Evolutionary conservation across 2,888 invertebrate species (phyloP).

Genomic region (Daptonema setosum): DNA sequence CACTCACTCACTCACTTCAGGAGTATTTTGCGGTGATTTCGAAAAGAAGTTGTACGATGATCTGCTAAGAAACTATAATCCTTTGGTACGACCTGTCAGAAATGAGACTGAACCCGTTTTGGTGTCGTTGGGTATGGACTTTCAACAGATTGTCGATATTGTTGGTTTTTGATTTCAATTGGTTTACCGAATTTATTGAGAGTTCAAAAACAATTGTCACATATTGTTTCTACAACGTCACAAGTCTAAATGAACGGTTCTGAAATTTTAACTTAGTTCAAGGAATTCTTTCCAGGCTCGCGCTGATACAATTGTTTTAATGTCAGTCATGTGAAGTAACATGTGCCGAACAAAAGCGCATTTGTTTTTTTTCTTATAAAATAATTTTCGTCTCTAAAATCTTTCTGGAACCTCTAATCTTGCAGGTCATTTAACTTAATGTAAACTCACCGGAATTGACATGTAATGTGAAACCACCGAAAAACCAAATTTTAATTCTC

Average conservation of each 20-base stretch:
- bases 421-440: too few relatives aligned
- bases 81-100: constrained; percentile 30
- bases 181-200: not conserved
- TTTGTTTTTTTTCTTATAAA: too few relatives aligned
- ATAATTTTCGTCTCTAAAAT: too few relatives aligned
- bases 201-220: not conserved
- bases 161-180: constrained; percentile 9
- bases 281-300: not conserved
- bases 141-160: constrained; percentile 35
- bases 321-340: too few relatives aligned
- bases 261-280: not conserved
- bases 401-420: too few relatives aligned
- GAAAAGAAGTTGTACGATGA: not conserved
- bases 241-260: too few relatives aligned
- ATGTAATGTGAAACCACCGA: too few relatives aligned
- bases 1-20: too few relatives aligned
- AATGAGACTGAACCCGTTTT: constrained; percentile 29
- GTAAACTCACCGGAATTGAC: too few relatives aligned
- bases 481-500: too few relatives aligned
- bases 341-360: too few relatives aligned
- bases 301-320: not conserved
- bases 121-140: constrained; percentile 30
- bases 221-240: not conserved
- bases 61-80: constrained; percentile 22
- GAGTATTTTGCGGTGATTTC: not conserved